These are phyloP conservation scores for Danaus melanippus DNA, from an alignment of 1,140 invertebrate species.

Conservation along the genomic window DNA sequence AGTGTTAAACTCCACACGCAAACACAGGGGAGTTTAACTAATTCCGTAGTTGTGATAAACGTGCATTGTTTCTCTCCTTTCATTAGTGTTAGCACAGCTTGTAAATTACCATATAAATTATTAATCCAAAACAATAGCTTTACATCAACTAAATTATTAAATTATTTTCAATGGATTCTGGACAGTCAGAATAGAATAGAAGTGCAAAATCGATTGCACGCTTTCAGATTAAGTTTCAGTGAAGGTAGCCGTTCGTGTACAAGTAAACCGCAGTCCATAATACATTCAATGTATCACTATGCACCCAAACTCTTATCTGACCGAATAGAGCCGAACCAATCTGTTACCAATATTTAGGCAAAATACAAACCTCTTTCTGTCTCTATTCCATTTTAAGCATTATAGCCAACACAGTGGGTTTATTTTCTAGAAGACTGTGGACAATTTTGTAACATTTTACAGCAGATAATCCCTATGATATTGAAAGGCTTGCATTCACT, in stretches of 20 bases:
- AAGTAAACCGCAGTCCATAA: slow-evolving; percentile 50
- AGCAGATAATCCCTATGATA: slow-evolving; percentile 65
- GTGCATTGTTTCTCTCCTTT: slow-evolving; percentile 6
- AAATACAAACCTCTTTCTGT: slow-evolving; percentile 55
- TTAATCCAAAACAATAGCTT: no score
- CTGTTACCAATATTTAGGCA: slow-evolving; percentile 69
- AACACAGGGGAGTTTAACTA: slow-evolving; percentile 10
- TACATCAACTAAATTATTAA: no score
- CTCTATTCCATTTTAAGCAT: slow-evolving; percentile 32
- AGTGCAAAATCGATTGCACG: slow-evolving; percentile 19
- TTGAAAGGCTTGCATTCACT: slow-evolving; percentile 69
- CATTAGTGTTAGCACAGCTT: not conserved
- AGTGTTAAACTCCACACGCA: slow-evolving; percentile 1
- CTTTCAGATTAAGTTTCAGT: slow-evolving; percentile 19
- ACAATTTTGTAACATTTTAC: slow-evolving; percentile 61
- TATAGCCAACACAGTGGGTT: slow-evolving; percentile 31
- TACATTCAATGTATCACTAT: slow-evolving; percentile 67
- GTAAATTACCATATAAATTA: no score
- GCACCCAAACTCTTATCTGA: slow-evolving; percentile 57
- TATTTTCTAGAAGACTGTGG: slow-evolving; percentile 27
- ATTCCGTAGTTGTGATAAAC: slow-evolving; percentile 7
- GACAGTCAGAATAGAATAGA: slow-evolving; percentile 7
- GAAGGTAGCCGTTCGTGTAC: slow-evolving; percentile 27
- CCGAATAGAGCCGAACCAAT: slow-evolving; percentile 58
- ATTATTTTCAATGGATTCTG: no score